Conservation (phyloP, 2,888 invertebrate genomes). For the Ferdinandea cuprea region DNA sequence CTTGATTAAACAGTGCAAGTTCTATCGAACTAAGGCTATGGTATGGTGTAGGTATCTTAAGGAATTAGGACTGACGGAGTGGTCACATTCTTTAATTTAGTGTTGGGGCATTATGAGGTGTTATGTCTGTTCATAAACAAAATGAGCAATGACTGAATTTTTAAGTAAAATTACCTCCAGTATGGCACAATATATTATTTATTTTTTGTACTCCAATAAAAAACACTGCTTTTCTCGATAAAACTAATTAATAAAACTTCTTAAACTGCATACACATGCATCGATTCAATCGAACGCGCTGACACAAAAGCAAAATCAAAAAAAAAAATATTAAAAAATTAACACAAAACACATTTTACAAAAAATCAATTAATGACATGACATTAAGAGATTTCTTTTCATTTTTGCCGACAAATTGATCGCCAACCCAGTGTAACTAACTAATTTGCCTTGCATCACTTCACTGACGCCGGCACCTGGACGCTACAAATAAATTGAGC, state of each 20-base stretch:
- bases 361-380: conserved; percentile 81
- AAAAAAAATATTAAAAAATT: conserved; percentile 23
- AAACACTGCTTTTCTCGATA: not conserved
- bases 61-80: too few relatives aligned
- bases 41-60: too few relatives aligned
- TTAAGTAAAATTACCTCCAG: too few relatives aligned
- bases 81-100: too few relatives aligned
- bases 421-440: conserved; percentile 67
- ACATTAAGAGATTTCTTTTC: conserved; percentile 79
- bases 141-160: too few relatives aligned
- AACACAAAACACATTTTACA: conserved; percentile 57
- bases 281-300: conserved; percentile 42
- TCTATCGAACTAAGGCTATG: too few relatives aligned
- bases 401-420: conserved; percentile 76
- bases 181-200: too few relatives aligned
- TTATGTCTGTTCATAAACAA: too few relatives aligned
- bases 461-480: conserved; percentile 57
- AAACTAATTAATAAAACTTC: conserved; percentile 50
- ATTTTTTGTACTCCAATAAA: not conserved
- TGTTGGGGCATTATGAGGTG: too few relatives aligned
- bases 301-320: conserved; percentile 18
- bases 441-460: conserved; percentile 73
- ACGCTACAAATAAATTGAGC: conserved; percentile 66
- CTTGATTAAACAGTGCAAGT: too few relatives aligned
- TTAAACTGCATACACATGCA: conserved; percentile 53